Evolutionary conservation across 2,888 invertebrate species (phyloP).

Genomic region (Cantharis lateralis): DNA sequence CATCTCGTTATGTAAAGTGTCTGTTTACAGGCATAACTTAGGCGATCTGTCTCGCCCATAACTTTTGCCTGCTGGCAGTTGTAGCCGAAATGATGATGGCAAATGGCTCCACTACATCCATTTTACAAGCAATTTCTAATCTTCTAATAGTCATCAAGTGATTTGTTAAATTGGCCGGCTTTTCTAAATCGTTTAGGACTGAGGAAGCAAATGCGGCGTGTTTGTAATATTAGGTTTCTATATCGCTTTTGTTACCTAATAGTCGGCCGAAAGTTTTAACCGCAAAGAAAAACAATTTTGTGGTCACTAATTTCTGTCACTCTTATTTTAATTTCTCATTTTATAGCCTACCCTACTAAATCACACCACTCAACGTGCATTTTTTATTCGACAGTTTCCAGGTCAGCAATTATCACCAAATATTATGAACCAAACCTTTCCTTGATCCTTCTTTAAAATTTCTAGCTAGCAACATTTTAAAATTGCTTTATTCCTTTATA

Average conservation of each 20-base stretch:
- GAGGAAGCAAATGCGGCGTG: constrained; percentile 25
- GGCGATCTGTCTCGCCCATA: constrained; percentile 51
- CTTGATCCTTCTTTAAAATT: no score
- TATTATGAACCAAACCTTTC: not conserved
- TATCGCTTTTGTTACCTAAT: not conserved
- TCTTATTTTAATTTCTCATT: not conserved
- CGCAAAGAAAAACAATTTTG: not conserved
- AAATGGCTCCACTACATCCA: constrained; percentile 50
- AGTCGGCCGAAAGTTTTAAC: not conserved
- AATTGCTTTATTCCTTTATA: no score
- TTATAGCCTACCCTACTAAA: not conserved
- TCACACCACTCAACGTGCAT: not conserved
- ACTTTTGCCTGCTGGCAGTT: constrained; percentile 47
- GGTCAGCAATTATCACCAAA: not conserved
- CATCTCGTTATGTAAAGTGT: constrained; percentile 57
- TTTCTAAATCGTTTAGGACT: constrained; percentile 29
- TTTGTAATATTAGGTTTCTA: constrained; percentile 5
- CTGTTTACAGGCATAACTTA: constrained; percentile 56
- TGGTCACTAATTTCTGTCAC: not conserved
- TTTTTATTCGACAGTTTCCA: not conserved
- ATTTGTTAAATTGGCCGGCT: constrained; percentile 48
- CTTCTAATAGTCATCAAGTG: constrained; percentile 51
- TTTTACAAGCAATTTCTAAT: constrained; percentile 51
- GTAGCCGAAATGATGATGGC: constrained; percentile 51
- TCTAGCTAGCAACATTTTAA: no score